Conservation (phyloP, 2,797 vertebrate genomes). For the Smutsia temminckii region DNA sequence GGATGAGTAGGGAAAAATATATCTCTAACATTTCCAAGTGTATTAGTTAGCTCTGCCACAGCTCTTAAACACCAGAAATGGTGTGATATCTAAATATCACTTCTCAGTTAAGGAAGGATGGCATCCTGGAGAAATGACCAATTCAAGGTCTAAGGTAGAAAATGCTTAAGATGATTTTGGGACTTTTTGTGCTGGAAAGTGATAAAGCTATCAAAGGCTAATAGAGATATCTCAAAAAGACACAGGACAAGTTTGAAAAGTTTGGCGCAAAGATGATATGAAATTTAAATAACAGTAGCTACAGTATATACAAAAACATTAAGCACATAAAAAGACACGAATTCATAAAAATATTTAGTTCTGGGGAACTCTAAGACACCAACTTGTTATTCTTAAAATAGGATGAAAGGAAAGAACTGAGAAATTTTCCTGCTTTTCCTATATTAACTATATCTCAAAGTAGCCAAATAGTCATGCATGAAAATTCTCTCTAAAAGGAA, state of each 20-base stretch:
- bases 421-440: background rate
- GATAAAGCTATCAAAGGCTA: background rate
- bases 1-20: background rate
- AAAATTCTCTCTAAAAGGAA: background rate
- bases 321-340: background rate
- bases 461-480: background rate
- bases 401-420: background rate
- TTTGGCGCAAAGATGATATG: background rate
- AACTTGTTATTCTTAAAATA: background rate
- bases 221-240: background rate
- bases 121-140: background rate
- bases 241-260: background rate
- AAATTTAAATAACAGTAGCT: background rate
- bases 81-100: background rate
- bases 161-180: background rate
- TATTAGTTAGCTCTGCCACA: background rate
- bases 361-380: background rate
- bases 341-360: background rate
- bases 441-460: background rate
- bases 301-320: background rate
- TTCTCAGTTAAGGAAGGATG: background rate
- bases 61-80: background rate
- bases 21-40: background rate
- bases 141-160: background rate
- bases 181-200: background rate